Conservation (phyloP, 1,140 invertebrate genomes). For the Rhopalosiphum maidis region DNA sequence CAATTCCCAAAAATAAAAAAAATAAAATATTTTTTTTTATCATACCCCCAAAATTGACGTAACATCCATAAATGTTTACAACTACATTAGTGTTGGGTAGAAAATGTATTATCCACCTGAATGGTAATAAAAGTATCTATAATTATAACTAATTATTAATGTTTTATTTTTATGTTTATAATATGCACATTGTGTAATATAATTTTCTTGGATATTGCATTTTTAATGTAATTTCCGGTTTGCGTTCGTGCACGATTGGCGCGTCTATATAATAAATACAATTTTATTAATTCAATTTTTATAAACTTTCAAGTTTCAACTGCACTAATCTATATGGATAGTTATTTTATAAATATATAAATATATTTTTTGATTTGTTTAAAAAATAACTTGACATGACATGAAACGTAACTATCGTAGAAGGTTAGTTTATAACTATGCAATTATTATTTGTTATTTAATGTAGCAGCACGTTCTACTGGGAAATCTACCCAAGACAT, state of each 20-base stretch:
- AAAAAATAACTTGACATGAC: not conserved
- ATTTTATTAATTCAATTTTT: constrained; percentile 8
- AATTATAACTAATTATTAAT: not conserved
- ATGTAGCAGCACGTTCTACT: not conserved
- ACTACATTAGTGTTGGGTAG: not conserved
- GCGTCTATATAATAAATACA: not conserved
- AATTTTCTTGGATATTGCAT: not conserved
- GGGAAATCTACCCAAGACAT: not conserved
- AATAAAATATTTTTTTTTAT: not conserved
- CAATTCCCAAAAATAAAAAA: not conserved
- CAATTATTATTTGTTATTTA: not conserved
- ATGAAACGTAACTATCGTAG: not conserved
- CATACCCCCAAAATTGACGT: not conserved
- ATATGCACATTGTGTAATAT: not conserved
- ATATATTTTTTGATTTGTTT: not conserved
- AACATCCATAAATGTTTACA: too few relatives aligned
- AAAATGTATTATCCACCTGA: not conserved
- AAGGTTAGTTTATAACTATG: not conserved
- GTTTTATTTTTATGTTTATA: not conserved
- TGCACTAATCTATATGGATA: not conserved
- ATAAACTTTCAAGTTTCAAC: not conserved
- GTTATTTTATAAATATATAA: not conserved
- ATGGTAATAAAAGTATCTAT: not conserved
- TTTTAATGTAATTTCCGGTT: constrained; percentile 17
- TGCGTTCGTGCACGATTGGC: not conserved